Evolutionary conservation across 2,797 vertebrate genomes (phyloP), one percentile per base, ranked within the genome.

Genomic region (Nannoperca australis): DNA sequence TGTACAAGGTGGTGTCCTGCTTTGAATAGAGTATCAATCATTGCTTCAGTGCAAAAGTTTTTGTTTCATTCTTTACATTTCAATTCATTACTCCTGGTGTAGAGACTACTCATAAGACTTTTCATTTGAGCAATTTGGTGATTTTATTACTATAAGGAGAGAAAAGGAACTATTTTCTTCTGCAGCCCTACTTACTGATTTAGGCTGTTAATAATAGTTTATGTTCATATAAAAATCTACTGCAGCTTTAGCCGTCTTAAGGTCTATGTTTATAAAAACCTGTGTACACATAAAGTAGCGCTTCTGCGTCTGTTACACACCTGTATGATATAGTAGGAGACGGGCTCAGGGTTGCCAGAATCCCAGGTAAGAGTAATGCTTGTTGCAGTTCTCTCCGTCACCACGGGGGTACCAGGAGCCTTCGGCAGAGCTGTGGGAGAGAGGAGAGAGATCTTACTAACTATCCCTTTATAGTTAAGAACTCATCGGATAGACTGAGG

Each of bases 311-410:
- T 65, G 45, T 66, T n/a, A 27, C 86, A 32, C 53, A 94, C 94
- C 92, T 94, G 93, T 70, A 99, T 98, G 88, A 99, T 95, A 71
- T 99, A 99, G 85, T 99, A 99, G 82, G 98, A 98, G 85, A 99
- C 97, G 0, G 98, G 97, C 75, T 99, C 98, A 10, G 98, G 97
- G 91, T 99, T 99, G 76, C 98, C 98, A 54, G 98, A 99, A 91
- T 99, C 98, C 98, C 98, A 99, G 27, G 98, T 99, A 90, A 99
- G 90, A 0, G 98, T 99, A 80, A 99, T 99, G 88, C 98, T 99
- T 49, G 98, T 99, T 63, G 98, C 98, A 73, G 98, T 99, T 87
- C 97, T 97, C 91, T 99, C 98, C 1, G 97, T 99, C 81, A 99
- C 96, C 59, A 98, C 93, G 17, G 98, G 97, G 49, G 85, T 96